Evolutionary conservation across 2,888 invertebrate species (phyloP).

Genomic region (Acrobasis suavella): DNA sequence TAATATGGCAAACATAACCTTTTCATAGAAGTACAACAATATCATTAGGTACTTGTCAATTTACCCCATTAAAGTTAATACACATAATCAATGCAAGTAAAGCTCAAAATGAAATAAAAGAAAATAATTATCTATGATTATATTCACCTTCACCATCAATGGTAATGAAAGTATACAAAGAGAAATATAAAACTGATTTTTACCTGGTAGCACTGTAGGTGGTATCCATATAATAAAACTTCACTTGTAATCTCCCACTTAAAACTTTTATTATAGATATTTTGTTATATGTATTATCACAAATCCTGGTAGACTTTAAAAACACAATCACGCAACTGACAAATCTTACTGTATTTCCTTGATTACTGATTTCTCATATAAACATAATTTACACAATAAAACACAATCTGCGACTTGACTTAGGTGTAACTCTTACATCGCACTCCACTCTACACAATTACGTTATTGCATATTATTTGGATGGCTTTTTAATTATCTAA

Average conservation of each 20-base stretch:
- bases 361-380: slow-evolving; percentile 80
- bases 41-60: too few species aligned
- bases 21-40: too few species aligned
- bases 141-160: slow-evolving; percentile 1
- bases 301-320: slow-evolving; percentile 89
- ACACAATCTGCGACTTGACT: slow-evolving; percentile 78
- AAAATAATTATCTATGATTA: neutral
- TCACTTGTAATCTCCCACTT: slow-evolving; percentile 81
- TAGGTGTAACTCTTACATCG: slow-evolving; percentile 73
- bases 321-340: slow-evolving; percentile 85
- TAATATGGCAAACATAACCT: too few species aligned
- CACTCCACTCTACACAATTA: slow-evolving; percentile 77
- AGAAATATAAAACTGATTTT: slow-evolving; percentile 21
- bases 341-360: slow-evolving; percentile 78
- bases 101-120: neutral
- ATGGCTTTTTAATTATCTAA: slow-evolving; percentile 78
- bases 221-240: slow-evolving; percentile 69
- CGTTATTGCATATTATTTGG: slow-evolving; percentile 76
- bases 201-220: slow-evolving; percentile 4
- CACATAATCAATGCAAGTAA: neutral
- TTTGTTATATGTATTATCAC: slow-evolving; percentile 89
- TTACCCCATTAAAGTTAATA: too few species aligned
- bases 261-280: slow-evolving; percentile 83
- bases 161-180: slow-evolving; percentile 4
- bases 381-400: slow-evolving; percentile 82